A percentile compares a stretch with the other conserved stretches of the same genome.
These are phyloP conservation scores for Umimayanthus chanpuru DNA, from an alignment of 92 coral and sea anemone genomes.

Conservation along the genomic window DNA sequence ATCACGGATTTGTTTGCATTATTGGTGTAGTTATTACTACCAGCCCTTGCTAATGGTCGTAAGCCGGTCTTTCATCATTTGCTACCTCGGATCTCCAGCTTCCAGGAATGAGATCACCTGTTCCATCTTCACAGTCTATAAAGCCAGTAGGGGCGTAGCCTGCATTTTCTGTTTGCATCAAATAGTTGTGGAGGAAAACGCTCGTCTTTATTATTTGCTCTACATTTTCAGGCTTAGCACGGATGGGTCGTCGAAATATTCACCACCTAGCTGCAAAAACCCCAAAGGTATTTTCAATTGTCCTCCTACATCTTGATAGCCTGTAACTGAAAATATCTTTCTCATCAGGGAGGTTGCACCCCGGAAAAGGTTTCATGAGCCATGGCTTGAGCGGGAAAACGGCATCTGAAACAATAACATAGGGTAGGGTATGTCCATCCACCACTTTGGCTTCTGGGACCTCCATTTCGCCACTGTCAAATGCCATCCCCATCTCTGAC, in stretches of 20 bases:
- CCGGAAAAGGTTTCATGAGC: no score
- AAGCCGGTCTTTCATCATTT: conserved; percentile 24
- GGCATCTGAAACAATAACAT: conserved; percentile 41
- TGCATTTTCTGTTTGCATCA: no score
- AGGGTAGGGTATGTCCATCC: conserved; percentile 34
- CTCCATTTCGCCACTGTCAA: conserved; percentile 27
- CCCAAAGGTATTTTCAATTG: conserved; percentile 35
- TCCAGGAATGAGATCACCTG: conserved; percentile 16
- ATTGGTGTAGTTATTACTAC: neutral
- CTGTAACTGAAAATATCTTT: conserved; percentile 43
- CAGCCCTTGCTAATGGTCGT: conserved; percentile 13
- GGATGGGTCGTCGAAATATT: conserved; percentile 21
- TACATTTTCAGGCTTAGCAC: conserved; percentile 6
- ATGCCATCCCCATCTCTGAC: conserved; percentile 21
- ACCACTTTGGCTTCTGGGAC: conserved; percentile 39
- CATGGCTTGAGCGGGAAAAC: conserved; percentile 40
- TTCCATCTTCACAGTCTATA: conserved; percentile 14
- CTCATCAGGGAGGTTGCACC: conserved; percentile 45
- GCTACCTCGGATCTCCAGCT: conserved; percentile 39
- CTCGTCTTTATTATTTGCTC: conserved; percentile 2
- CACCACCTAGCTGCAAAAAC: conserved; percentile 25
- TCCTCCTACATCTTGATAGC: conserved; percentile 20
- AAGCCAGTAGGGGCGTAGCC: conserved; percentile 18
- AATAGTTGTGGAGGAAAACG: conserved; percentile 9
- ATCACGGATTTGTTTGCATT: conserved; percentile 21